These are phyloP conservation scores for Monoplex corrugatus DNA, from an alignment of 2,888 invertebrate genomes.

Conservation along the genomic window DNA sequence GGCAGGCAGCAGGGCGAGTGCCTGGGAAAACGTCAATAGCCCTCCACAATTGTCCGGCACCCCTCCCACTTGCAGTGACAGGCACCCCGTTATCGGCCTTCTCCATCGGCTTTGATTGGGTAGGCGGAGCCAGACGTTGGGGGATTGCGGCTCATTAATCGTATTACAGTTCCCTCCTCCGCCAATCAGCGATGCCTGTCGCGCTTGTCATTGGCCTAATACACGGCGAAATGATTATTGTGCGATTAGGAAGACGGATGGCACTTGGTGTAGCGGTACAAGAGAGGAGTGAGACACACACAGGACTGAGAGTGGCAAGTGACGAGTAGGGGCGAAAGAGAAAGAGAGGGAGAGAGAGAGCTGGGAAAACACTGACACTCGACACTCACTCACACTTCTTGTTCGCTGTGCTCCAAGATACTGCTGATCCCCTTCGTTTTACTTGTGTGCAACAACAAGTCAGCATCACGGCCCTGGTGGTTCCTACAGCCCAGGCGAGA, in stretches of 20 bases:
- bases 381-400: background rate
- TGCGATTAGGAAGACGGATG: slow-evolving; percentile 62
- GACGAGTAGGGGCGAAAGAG: background rate
- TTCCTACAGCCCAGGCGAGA: too few species aligned
- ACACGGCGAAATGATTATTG: slow-evolving; percentile 62
- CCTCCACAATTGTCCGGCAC: slow-evolving; percentile 49
- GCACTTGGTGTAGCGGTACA: slow-evolving; percentile 46
- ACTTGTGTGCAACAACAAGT: too few species aligned
- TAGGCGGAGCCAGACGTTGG: slow-evolving; percentile 56
- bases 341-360: slow-evolving; percentile 9
- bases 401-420: background rate
- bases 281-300: slow-evolving; percentile 37
- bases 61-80: slow-evolving; percentile 56
- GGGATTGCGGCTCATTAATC: slow-evolving; percentile 58
- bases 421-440: slow-evolving; percentile 1
- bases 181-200: slow-evolving; percentile 61
- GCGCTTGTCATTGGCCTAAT: slow-evolving; percentile 61
- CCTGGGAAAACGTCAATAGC: background rate
- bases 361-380: background rate
- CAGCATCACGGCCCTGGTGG: too few species aligned
- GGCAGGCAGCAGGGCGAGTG: background rate
- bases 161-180: slow-evolving; percentile 59
- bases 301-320: slow-evolving; percentile 1
- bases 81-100: slow-evolving; percentile 52
- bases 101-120: slow-evolving; percentile 61